Conservation (phyloP, 2,888 invertebrate genomes). For the Choreutis nemorana region DNA sequence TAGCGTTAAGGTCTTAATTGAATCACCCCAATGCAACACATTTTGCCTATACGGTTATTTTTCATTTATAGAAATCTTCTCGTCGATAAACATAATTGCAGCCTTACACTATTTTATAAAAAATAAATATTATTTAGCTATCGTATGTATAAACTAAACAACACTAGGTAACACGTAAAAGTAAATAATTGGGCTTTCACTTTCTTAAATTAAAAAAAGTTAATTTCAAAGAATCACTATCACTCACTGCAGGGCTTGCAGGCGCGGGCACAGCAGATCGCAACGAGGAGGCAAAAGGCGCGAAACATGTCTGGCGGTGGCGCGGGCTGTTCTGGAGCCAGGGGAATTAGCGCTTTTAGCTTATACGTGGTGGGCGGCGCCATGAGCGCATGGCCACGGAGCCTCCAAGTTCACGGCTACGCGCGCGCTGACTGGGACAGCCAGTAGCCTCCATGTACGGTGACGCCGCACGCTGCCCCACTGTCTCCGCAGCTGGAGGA, state of each 20-base stretch:
- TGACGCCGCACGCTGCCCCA: constrained; percentile 21
- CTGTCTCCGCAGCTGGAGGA: too few species aligned
- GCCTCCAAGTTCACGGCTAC: constrained; percentile 60
- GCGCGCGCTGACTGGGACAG: constrained; percentile 44
- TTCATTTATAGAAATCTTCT: too few species aligned
- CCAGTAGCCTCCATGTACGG: constrained; percentile 15
- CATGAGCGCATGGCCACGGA: constrained; percentile 58
- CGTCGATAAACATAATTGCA: too few species aligned
- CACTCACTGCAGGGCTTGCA: constrained; percentile 62
- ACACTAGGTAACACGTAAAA: too few species aligned
- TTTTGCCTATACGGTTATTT: too few species aligned
- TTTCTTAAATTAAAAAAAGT: too few species aligned
- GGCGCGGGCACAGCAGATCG: constrained; percentile 31
- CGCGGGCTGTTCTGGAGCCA: constrained; percentile 49
- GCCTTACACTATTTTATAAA: too few species aligned
- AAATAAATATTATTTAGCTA: not conserved
- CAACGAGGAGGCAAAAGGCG: constrained; percentile 41
- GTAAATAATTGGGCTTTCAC: too few species aligned
- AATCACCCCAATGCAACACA: too few species aligned
- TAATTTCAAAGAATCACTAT: too few species aligned
- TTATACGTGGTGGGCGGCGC: constrained; percentile 63
- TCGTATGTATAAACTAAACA: not conserved
- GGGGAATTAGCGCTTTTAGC: constrained; percentile 57
- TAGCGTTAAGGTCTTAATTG: too few species aligned
- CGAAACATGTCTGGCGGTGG: constrained; percentile 59